Percentiles rank a stretch among this genome's conserved stretches.
Evolutionary conservation across 2,113 vertebrate genomes (phyloP).

Genomic region (Apteryx owenii): DNA sequence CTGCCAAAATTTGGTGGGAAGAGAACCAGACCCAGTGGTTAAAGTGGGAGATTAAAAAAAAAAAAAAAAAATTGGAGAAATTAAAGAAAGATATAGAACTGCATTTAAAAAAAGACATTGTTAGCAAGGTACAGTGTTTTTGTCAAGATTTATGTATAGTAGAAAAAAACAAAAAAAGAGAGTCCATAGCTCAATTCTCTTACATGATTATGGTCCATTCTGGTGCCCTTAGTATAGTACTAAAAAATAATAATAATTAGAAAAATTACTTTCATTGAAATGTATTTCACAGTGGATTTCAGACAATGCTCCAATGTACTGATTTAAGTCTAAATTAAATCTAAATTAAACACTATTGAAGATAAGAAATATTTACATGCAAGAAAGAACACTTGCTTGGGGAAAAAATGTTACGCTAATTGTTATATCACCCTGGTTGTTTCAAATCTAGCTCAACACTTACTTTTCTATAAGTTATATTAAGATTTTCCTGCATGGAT

Average conservation of each 20-base stretch:
- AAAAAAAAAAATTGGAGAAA: neutral
- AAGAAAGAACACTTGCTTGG: neutral
- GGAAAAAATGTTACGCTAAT: neutral
- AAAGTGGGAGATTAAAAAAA: neutral
- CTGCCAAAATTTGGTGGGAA: neutral
- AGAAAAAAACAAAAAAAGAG: neutral
- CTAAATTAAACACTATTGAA: neutral
- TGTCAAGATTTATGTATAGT: constrained; percentile 34
- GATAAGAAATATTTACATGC: neutral
- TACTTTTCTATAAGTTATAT: neutral
- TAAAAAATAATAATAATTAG: neutral
- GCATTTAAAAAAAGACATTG: neutral
- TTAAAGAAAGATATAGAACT: neutral
- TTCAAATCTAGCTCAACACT: neutral
- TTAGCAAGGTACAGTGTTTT: neutral
- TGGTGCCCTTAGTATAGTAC: neutral
- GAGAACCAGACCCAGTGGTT: neutral
- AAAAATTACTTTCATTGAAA: neutral
- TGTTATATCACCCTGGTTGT: neutral
- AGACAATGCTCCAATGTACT: neutral
- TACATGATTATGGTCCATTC: neutral
- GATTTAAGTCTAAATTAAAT: neutral
- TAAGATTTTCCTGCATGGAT: neutral
- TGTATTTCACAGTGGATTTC: neutral
- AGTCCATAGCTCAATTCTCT: neutral